Conservation (phyloP, 2,888 invertebrate genomes). For the Ephialtes manifestator region DNA sequence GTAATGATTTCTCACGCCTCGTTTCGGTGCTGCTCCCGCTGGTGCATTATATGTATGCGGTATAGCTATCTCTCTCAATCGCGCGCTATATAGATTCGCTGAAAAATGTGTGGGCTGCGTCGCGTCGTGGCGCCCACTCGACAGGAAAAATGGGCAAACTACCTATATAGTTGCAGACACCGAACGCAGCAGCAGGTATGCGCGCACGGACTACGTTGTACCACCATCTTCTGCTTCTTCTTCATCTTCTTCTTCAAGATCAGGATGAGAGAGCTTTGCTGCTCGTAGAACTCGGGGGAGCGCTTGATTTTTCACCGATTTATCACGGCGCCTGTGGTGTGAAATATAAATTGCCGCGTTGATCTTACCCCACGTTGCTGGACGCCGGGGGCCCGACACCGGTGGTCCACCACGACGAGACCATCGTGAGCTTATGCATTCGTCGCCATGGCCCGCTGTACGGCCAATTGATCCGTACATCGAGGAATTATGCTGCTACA, state of each 20-base stretch:
- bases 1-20: conserved; percentile 77
- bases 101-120: conserved; percentile 70
- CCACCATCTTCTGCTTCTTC: conserved; percentile 51
- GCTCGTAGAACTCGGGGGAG: conserved; percentile 14
- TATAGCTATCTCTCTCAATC: conserved; percentile 22
- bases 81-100: conserved; percentile 50
- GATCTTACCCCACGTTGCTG: conserved; percentile 64
- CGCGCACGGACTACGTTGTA: background rate
- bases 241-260: conserved; percentile 56
- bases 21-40: conserved; percentile 68
- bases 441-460: conserved; percentile 59
- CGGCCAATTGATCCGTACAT: conserved; percentile 5
- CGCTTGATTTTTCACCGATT: conserved; percentile 69
- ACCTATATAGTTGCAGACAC: conserved; percentile 13
- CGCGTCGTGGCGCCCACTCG: conserved; percentile 64
- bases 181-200: conserved; percentile 25
- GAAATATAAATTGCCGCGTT: conserved; percentile 71
- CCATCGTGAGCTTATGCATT: conserved; percentile 58
- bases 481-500: background rate
- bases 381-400: conserved; percentile 61
- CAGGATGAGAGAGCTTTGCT: conserved; percentile 54
- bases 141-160: conserved; percentile 57
- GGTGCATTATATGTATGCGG: conserved; percentile 13
- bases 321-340: conserved; percentile 70
- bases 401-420: conserved; percentile 57